Evolutionary conservation across 2,888 invertebrate species (phyloP).

Genomic region (Pelosia muscerda): DNA sequence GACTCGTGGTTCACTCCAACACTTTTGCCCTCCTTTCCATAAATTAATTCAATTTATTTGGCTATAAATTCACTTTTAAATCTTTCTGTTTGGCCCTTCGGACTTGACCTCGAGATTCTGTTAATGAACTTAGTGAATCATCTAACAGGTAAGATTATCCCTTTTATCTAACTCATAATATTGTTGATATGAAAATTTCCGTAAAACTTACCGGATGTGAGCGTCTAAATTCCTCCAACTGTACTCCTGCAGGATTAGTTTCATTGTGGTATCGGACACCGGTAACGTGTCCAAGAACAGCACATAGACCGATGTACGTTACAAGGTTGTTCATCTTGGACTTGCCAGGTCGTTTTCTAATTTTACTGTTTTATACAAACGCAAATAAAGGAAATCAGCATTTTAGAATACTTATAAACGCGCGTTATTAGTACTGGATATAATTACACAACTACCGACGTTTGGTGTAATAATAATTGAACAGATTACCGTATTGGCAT

Average conservation of each 20-base stretch:
- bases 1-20: too few relatives aligned
- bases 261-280: slow-evolving; percentile 17
- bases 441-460: slow-evolving; percentile 4
- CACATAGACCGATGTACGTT: slow-evolving; percentile 1
- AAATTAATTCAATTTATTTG: too few relatives aligned
- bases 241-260: slow-evolving; percentile 9
- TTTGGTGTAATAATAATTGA: neutral
- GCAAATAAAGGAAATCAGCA: neutral
- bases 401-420: neutral
- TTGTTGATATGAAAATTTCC: neutral
- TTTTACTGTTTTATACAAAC: slow-evolving; percentile 17
- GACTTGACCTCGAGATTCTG: too few relatives aligned
- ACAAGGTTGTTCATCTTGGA: slow-evolving; percentile 10
- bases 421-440: neutral
- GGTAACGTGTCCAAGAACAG: slow-evolving; percentile 6
- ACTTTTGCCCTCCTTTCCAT: too few relatives aligned
- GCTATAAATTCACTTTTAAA: too few relatives aligned
- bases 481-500: neutral
- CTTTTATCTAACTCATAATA: too few relatives aligned
- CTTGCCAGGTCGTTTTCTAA: slow-evolving; percentile 6
- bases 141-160: too few relatives aligned
- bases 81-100: too few relatives aligned
- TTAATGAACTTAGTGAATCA: too few relatives aligned
- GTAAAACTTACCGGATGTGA: slow-evolving; percentile 3
- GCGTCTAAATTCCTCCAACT: neutral